A percentile compares a stretch with the other conserved stretches of the same genome.
Conservation (phyloP, 2,113 vertebrate genomes). For the Pipra filicauda region DNA sequence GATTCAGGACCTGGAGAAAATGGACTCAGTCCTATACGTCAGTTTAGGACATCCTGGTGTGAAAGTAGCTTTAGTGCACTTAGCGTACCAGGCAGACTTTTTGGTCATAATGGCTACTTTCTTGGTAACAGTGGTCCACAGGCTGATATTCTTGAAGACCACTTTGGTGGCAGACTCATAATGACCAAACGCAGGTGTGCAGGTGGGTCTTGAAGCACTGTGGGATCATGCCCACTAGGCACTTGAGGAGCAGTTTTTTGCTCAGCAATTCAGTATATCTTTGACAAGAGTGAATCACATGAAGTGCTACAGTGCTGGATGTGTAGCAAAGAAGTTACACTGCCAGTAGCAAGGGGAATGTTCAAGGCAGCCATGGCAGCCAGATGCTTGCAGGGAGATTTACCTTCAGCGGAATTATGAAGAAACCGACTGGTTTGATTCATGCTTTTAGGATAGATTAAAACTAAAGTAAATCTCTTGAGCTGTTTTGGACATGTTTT, state of each 20-base stretch:
- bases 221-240: not conserved
- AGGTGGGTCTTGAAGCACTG: not conserved
- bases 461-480: not conserved
- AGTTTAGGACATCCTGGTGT: not conserved
- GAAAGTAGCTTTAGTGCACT: not conserved
- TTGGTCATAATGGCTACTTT: not conserved
- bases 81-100: not conserved
- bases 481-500: not conserved
- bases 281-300: not conserved
- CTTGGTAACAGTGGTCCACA: fast-evolving
- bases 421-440: not conserved
- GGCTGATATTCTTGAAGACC: not conserved
- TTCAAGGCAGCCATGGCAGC: not conserved
- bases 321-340: not conserved
- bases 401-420: not conserved
- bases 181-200: too few species aligned
- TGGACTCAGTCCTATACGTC: not conserved
- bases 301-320: not conserved
- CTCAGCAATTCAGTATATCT: not conserved
- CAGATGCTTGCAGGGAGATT: not conserved
- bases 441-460: not conserved
- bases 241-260: not conserved
- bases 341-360: not conserved
- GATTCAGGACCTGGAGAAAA: not conserved
- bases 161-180: not conserved